Conservation (phyloP, 2,888 invertebrate genomes). For the Euproctis similis region DNA sequence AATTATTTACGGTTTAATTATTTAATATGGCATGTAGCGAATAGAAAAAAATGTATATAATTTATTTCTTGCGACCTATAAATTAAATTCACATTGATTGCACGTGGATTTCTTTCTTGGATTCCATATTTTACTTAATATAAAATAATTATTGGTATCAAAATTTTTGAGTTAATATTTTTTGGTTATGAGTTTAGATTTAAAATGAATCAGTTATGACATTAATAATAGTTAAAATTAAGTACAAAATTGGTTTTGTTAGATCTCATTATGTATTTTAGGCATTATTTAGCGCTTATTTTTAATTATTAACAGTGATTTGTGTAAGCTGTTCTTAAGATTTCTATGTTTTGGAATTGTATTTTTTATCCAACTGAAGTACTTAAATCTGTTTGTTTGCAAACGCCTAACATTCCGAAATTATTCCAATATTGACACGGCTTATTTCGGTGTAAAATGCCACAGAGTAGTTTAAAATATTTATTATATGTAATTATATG, state of each 20-base stretch:
- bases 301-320: too few relatives aligned
- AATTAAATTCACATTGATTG: too few relatives aligned
- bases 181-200: too few relatives aligned
- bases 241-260: slow-evolving; percentile 22
- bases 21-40: too few relatives aligned
- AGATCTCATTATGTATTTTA: slow-evolving; percentile 55
- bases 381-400: slow-evolving; percentile 21
- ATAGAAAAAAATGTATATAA: too few relatives aligned
- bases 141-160: too few relatives aligned
- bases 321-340: slow-evolving; percentile 16
- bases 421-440: slow-evolving; percentile 35
- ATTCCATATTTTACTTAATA: too few relatives aligned
- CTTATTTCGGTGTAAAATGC: slow-evolving; percentile 32
- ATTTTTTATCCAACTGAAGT: slow-evolving; percentile 19
- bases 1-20: neutral
- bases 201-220: neutral
- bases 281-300: slow-evolving; percentile 33
- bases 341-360: slow-evolving; percentile 13
- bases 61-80: too few relatives aligned
- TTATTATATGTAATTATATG: slow-evolving; percentile 13
- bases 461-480: slow-evolving; percentile 41
- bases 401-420: slow-evolving; percentile 50
- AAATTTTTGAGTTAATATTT: too few relatives aligned
- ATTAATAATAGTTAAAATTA: slow-evolving; percentile 21
- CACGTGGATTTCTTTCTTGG: too few relatives aligned